Base-by-base conservation (phyloP, 2,888 invertebrate species). In the Apomyelois bistriatella region DNA sequence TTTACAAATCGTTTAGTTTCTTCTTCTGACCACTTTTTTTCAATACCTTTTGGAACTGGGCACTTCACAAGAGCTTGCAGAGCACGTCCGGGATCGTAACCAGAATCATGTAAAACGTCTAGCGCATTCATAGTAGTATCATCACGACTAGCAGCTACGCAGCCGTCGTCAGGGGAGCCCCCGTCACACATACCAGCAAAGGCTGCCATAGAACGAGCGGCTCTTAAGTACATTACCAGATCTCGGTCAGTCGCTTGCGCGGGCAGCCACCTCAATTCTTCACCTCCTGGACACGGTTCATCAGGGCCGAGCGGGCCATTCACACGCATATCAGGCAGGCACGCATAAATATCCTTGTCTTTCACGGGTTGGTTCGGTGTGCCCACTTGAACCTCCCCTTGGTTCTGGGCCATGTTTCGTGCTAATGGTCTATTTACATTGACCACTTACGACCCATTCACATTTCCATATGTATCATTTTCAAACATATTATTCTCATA, bases 161-260 rank as follows among this genome's bases (percentile, higher is more conserved):
- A 98, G 74, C 98, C 98, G 88, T 99, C 98, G 87, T 98, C 98
- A 52, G 98, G 96, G 64, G 97, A 97, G 55, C 98, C 98, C 61
- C 98, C 98, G 92, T 98, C 98, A 93, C 98, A 98, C 98, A 99
- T 98, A 71, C 98, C 98, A 68, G 98, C 98, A 91, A 99, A 99
- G 56, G 98, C 98, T 78, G 99, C 98, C 96, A 99, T 98, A 59
- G 98, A 98, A 74, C 98, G 94, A 65, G 98, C 98, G 68, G 98
- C 99, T 74, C 98, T 92, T 83, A 99, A 93, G 92, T 97, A 99
- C 98, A 99, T 98, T 78, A 98, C 94, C 82, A 99, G 93, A 91
- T 99, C 98, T 70, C 97, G 95, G 91, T 99, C 99, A 73, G 95
- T 93, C 66, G 97, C 94, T 91, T 98, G 96, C 68, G 96, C 96